These are phyloP conservation scores for Tetragonisca angustula DNA, from an alignment of 2,888 invertebrate species.

Conservation along the genomic window DNA sequence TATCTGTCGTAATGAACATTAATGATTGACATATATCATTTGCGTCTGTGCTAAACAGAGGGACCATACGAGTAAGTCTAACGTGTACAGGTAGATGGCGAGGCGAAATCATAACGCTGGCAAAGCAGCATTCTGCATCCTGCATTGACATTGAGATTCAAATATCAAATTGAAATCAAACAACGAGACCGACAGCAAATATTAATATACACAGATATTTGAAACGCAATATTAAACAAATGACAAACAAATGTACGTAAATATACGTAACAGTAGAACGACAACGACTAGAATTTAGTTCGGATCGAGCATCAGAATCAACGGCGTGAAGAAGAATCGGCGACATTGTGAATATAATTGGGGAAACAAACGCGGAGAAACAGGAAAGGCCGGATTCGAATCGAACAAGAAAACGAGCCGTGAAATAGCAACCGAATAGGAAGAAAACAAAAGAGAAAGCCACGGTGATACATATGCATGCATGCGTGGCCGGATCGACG, in stretches of 20 bases:
- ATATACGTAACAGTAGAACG: not conserved
- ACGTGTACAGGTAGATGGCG: conserved; percentile 35
- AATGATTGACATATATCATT: too few relatives aligned
- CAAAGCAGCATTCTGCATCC: not conserved
- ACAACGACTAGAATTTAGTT: not conserved
- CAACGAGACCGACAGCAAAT: not conserved
- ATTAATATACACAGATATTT: not conserved
- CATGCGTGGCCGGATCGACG: conserved; percentile 48
- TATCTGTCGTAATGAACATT: too few relatives aligned
- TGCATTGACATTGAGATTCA: too few relatives aligned
- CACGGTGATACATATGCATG: conserved; percentile 59
- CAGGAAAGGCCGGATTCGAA: conserved; percentile 49
- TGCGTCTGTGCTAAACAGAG: not conserved
- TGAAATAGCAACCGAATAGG: conserved; percentile 44
- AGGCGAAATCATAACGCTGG: not conserved
- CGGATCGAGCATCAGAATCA: not conserved
- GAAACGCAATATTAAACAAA: not conserved
- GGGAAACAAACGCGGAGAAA: not conserved
- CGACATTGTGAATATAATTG: not conserved
- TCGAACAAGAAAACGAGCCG: conserved; percentile 38
- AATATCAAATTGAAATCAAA: not conserved
- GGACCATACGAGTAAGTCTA: conserved; percentile 5
- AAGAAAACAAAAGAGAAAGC: conserved; percentile 53
- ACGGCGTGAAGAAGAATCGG: not conserved
- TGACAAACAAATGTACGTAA: not conserved